Base-by-base conservation (phyloP, 2,113 vertebrate species). In the Archocentrus centrarchus region DNA sequence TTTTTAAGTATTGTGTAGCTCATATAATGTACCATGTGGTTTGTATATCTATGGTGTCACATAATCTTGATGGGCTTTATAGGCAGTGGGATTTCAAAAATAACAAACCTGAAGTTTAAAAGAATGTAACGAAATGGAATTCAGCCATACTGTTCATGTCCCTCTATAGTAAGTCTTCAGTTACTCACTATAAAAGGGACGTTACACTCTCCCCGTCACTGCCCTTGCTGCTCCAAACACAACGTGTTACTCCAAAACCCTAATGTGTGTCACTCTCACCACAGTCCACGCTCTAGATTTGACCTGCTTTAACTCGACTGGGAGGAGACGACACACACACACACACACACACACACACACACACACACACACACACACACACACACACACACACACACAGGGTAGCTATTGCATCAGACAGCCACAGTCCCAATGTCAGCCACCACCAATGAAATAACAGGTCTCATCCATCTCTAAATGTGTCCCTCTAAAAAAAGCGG, bases 401-500 rank as follows among this genome's bases (percentile, higher is more conserved):
- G 41, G 68, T 18, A 66, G 85, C 68, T 53, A 41, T 95, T 94
- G 91, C 94, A 90, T 95, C 95, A 95, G 94, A 86, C 92, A 88
- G 86, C 91, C 93, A 81, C 84, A 83, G 90, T 79, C 83, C 86
- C 37, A 6, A 59, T 81, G 86, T 90, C 63, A 27, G 79, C 85
- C 85, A 83, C 86, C 50, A 83, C 86, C 93, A 91, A 81, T 92
- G 75, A 95, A 96, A 96, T 95, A 94, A 95, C 95, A 95, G 95
- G 95, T 90, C 90, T 94, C 87, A 27, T 91, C 82, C 27, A 13
- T 86, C 75, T 89, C 92, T 95, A 96, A 96, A 95, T 93, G 78
- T 78, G 90, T 94, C 93, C 64, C 80, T 94, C 94, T 95, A 93
- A 95, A 95, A 95, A 57, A 57, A 94, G 91, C 89, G 87, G 88